Conservation (phyloP, 1,140 invertebrate species). For the Pseudomyrmex gracilis region DNA sequence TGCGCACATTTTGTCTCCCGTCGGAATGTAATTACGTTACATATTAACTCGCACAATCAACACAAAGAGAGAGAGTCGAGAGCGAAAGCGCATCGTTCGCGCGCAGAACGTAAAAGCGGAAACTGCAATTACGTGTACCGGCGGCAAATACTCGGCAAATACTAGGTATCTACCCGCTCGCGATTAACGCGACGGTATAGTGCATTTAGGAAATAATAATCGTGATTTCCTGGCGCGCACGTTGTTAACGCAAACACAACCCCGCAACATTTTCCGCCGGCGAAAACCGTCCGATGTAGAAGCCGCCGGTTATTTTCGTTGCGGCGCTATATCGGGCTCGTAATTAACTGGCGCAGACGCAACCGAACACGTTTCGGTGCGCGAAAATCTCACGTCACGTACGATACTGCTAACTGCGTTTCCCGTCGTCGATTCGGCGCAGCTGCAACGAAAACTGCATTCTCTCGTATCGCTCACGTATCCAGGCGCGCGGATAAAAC, state of each 20-base stretch:
- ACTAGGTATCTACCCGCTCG: neutral
- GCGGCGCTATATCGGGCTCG: constrained; percentile 1
- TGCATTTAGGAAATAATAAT: constrained; percentile 41
- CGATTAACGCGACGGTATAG: neutral
- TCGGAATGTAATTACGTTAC: constrained; percentile 15
- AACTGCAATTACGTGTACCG: neutral
- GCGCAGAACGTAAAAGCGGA: neutral
- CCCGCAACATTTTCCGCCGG: constrained; percentile 39
- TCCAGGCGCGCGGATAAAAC: neutral
- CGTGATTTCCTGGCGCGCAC: constrained; percentile 26
- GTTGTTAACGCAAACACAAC: neutral
- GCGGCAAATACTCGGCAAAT: constrained; percentile 9
- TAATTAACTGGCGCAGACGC: constrained; percentile 39
- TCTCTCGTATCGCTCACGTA: constrained; percentile 2
- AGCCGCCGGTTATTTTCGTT: constrained; percentile 22
- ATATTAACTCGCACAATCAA: neutral
- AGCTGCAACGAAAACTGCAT: constrained; percentile 35
- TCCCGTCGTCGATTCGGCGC: constrained; percentile 26
- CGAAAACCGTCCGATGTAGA: neutral
- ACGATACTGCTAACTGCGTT: constrained; percentile 16
- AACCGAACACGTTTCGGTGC: constrained; percentile 7
- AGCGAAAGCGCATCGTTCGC: neutral
- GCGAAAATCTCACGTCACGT: constrained; percentile 31
- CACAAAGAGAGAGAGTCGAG: neutral
- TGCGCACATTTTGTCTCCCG: too few relatives aligned